Evolutionary conservation across 2,113 vertebrate genomes (phyloP).

Genomic region (Halichoeres trimaculatus): DNA sequence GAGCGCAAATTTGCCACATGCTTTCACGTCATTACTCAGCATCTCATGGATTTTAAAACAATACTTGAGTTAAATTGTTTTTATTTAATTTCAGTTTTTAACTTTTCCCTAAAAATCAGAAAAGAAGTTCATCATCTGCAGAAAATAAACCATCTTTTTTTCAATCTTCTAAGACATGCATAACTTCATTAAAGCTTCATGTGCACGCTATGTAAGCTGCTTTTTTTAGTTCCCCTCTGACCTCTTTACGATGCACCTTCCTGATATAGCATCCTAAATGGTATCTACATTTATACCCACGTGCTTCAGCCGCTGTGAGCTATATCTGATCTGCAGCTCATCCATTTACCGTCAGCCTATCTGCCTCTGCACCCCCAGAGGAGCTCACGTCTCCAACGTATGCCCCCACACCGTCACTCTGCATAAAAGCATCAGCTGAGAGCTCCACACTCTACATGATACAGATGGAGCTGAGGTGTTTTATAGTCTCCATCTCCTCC

Average conservation of each 20-base stretch:
- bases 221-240: neutral
- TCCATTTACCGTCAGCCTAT: neutral
- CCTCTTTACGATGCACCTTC: neutral
- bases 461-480: conserved; percentile 24
- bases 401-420: conserved; percentile 5
- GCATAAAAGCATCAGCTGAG: conserved; percentile 38
- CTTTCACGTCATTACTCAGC: neutral
- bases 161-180: too few species aligned
- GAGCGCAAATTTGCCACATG: conserved; percentile 5
- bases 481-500: conserved; percentile 27
- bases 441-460: conserved; percentile 23
- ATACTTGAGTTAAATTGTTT: neutral
- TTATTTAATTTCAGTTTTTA: too few species aligned
- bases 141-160: too few species aligned
- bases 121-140: too few species aligned
- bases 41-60: neutral
- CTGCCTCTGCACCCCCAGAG: conserved; percentile 13
- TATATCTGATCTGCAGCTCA: conserved; percentile 28
- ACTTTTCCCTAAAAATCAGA: too few species aligned
- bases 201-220: neutral
- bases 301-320: conserved; percentile 12
- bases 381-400: conserved; percentile 7
- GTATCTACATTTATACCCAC: neutral
- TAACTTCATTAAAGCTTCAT: neutral
- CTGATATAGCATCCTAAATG: neutral